Conservation (phyloP, 2,888 invertebrate species). For the Eulithis testata region DNA sequence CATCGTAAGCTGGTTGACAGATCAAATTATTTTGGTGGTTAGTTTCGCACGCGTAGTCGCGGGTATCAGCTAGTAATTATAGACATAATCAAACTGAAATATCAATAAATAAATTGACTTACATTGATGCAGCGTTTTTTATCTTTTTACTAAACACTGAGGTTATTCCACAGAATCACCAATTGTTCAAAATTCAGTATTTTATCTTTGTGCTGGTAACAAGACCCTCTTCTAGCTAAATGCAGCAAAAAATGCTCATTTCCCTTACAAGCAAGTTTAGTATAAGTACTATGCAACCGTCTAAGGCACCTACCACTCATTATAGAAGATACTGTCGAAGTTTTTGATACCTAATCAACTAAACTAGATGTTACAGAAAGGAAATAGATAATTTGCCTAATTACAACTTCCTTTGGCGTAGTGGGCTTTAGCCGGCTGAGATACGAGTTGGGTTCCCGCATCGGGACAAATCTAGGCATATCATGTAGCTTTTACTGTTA, state of each 20-base stretch:
- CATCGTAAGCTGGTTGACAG: no score
- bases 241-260: slow-evolving; percentile 11
- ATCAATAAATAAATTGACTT: neutral
- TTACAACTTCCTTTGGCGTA: neutral
- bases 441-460: neutral
- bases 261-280: slow-evolving; percentile 16
- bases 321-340: slow-evolving; percentile 4
- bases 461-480: neutral
- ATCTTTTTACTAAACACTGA: neutral
- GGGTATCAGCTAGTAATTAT: no score
- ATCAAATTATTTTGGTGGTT: no score
- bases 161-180: neutral
- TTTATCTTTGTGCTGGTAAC: slow-evolving; percentile 1
- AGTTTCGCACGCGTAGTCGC: no score
- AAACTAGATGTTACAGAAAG: slow-evolving; percentile 22
- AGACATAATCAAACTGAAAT: no score
- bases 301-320: neutral
- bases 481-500: no score
- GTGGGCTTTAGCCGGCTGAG: neutral
- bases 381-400: slow-evolving; percentile 37
- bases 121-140: slow-evolving; percentile 18
- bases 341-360: slow-evolving; percentile 24
- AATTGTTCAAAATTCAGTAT: neutral
- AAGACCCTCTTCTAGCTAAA: slow-evolving; percentile 5
- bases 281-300: neutral